phyloP scores from a whole-genome alignment of 37 sponge, comb jelly and placozoan genomes.

The Aphrocallistes beatrix region DNA sequence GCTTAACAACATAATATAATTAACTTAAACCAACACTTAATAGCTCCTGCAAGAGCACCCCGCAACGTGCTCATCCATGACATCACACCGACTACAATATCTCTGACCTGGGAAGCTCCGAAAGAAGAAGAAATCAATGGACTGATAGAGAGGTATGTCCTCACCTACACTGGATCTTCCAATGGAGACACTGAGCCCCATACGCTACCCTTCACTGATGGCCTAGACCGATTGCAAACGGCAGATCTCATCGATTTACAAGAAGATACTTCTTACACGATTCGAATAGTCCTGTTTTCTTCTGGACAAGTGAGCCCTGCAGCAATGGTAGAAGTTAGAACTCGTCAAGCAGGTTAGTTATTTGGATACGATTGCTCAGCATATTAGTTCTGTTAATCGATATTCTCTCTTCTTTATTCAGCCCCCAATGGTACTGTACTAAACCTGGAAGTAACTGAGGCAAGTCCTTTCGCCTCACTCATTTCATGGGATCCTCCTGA shows the following conservation, averaged over 20 bases:
- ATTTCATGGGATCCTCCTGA: background rate
- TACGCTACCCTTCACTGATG: background rate
- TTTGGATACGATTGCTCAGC: background rate
- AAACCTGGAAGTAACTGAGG: background rate
- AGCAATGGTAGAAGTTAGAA: background rate
- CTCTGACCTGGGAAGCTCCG: background rate
- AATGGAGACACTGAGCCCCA: background rate
- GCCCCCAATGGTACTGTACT: background rate
- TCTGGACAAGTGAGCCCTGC: background rate
- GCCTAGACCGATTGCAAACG: background rate
- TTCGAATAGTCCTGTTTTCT: background rate
- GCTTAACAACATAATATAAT: too few relatives aligned
- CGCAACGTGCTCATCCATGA: background rate
- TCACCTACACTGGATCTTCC: background rate
- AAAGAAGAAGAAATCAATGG: background rate
- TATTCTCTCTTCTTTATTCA: background rate
- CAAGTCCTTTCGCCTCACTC: background rate
- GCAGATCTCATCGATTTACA: background rate
- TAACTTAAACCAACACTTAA: too few relatives aligned
- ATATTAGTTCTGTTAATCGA: background rate
- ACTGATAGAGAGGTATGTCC: background rate
- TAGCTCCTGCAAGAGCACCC: background rate
- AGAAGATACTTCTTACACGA: background rate
- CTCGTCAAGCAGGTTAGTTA: background rate
- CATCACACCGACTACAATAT: background rate